Evolutionary conservation across 2,888 invertebrate genomes (phyloP).

Genomic region (Spicauda simplicius): DNA sequence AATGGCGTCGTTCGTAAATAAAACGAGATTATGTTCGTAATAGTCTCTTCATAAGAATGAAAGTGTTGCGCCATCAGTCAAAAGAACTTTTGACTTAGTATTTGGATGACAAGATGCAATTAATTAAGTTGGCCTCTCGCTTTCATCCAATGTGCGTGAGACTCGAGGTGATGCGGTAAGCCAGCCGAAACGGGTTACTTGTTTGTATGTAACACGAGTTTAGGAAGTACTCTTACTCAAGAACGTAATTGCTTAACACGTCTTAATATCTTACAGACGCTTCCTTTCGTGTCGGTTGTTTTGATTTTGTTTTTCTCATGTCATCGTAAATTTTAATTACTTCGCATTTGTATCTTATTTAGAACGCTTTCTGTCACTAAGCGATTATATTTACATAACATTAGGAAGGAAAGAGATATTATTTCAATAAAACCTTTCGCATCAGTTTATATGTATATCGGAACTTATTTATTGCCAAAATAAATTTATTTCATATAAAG

Average conservation of each 20-base stretch:
- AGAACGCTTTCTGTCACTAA: background rate
- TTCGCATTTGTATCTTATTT: background rate
- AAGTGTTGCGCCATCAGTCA: conserved; percentile 67
- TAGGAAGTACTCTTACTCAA: conserved; percentile 35
- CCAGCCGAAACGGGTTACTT: conserved; percentile 33
- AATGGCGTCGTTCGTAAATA: conserved; percentile 51
- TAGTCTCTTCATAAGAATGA: conserved; percentile 51
- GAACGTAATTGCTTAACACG: conserved; percentile 26
- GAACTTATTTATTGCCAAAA: background rate
- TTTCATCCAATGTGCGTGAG: conserved; percentile 44
- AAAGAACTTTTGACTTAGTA: conserved; percentile 54
- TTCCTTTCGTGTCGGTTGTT: conserved; percentile 12
- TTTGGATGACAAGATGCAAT: conserved; percentile 53
- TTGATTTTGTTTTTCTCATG: conserved; percentile 16
- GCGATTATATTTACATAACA: background rate
- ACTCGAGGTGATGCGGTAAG: conserved; percentile 32
- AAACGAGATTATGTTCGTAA: conserved; percentile 45
- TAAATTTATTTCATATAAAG: background rate
- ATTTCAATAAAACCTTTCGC: no score
- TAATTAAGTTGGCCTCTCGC: conserved; percentile 59
- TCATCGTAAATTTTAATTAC: background rate
- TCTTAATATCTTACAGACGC: conserved; percentile 16
- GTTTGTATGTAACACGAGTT: conserved; percentile 32
- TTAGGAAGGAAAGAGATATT: background rate
- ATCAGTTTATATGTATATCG: no score